phyloP scores from a whole-genome alignment of 2,797 vertebrate genomes.

The Malacoraja senta region DNA sequence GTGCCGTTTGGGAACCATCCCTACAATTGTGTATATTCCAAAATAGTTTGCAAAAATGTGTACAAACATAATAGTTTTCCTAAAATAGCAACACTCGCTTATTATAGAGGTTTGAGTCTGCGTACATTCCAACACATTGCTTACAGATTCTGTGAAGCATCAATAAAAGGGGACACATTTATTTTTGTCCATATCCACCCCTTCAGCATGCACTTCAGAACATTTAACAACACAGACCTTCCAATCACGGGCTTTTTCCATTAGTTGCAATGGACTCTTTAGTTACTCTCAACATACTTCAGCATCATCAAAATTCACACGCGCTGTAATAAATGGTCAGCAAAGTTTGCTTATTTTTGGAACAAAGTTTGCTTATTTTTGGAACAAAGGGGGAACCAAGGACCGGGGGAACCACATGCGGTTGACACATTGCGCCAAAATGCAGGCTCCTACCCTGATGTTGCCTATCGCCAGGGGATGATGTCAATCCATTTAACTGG shows the following conservation, averaged over 20 bases:
- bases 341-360: no score
- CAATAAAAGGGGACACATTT: background rate
- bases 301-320: background rate
- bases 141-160: background rate
- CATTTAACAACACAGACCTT: background rate
- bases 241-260: background rate
- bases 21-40: background rate
- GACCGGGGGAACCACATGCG: no score
- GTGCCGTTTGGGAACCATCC: background rate
- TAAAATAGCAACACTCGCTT: conserved; percentile 6
- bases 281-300: background rate
- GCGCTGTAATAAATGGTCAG: no score
- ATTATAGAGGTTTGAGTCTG: background rate
- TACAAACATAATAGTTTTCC: background rate
- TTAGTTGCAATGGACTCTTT: background rate
- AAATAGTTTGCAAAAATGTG: background rate
- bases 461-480: no score
- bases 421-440: no score
- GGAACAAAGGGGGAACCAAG: no score
- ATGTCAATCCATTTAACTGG: no score
- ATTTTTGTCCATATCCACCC: background rate
- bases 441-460: no score
- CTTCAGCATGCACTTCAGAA: background rate
- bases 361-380: no score
- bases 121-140: background rate